Evolutionary conservation across 2,113 vertebrate species (phyloP), one percentile per base, ranked within the genome.

Genomic region (Epinephelus fuscoguttatus): DNA sequence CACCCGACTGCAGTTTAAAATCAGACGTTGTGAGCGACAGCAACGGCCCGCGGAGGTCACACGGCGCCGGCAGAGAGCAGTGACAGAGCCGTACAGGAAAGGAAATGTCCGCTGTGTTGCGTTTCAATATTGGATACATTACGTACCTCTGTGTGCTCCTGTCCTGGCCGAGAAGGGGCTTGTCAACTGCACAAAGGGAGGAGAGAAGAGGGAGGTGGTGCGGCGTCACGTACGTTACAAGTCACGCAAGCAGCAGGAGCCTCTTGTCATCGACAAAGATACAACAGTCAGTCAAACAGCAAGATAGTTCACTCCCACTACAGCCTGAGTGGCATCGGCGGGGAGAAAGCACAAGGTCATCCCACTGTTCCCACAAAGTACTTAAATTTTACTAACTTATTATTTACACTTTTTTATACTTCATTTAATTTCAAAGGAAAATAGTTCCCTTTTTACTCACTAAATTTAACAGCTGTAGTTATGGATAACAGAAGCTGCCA

Each of bases 101-200:
- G 21, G 30, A 3, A 59, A 21, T 6, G 5, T 6, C 8, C 6
- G 50, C 12, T 42, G 53, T 40, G 19, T 37, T 30, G 27, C 6
- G 45, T 63, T 77, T 59, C 6, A 18, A 21, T 18, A 2, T 2
- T 9, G 61, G 25, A 91, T 8, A 30, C 21, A 37, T 11, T 63
- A 71, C 92, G 10, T 93, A 95, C 95, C 93, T 93, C 77, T 47
- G 78, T 57, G 75, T 68, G 75, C 79, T 81, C 67, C 84, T 75
- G 82, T 90, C 84, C 84, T 75, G 87, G 27, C 71, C 56, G 82
- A 89, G 86, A 89, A 86, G 81, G 76, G 92, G 88, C 60, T 70
- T 61, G 84, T 92, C 79, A 86, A 76, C 86, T 19, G 90, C 85
- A 92, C 89, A 91, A 89, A 88, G 84, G 85, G 92, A 92, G 88